These are phyloP conservation scores for Empis livida DNA, from an alignment of 2,888 invertebrate genomes.

Conservation along the genomic window DNA sequence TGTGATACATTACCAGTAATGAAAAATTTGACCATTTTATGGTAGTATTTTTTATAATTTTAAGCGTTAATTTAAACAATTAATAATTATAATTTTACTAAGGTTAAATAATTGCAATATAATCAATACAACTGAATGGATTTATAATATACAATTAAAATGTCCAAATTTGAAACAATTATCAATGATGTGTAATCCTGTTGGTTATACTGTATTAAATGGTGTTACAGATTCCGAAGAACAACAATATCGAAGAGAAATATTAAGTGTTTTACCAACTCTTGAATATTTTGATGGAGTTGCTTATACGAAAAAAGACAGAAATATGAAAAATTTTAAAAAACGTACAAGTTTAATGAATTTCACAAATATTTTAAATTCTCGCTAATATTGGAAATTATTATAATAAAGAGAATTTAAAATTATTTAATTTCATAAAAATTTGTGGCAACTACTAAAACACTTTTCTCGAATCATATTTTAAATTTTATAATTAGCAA, in stretches of 20 bases:
- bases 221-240: conserved; percentile 39
- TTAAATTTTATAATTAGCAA: too few relatives aligned
- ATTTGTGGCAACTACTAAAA: too few relatives aligned
- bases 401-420: too few relatives aligned
- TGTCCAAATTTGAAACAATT: conserved; percentile 59
- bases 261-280: conserved; percentile 14
- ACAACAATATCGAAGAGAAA: conserved; percentile 14
- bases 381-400: too few relatives aligned
- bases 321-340: background rate
- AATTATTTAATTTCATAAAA: too few relatives aligned
- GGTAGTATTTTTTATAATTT: too few relatives aligned
- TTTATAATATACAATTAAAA: conserved; percentile 49
- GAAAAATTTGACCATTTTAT: conserved; percentile 56
- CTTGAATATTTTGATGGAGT: conserved; percentile 18
- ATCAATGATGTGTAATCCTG: conserved; percentile 66
- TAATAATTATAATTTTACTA: conserved; percentile 5
- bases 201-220: conserved; percentile 57
- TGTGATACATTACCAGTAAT: conserved; percentile 51
- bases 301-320: conserved; percentile 7
- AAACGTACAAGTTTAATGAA: too few relatives aligned
- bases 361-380: too few relatives aligned
- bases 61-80: too few relatives aligned
- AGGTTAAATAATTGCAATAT: conserved; percentile 52
- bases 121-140: conserved; percentile 50
- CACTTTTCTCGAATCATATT: too few relatives aligned